These are phyloP conservation scores for Brachyptera putata DNA, from an alignment of 2,888 invertebrate species.

Conservation along the genomic window DNA sequence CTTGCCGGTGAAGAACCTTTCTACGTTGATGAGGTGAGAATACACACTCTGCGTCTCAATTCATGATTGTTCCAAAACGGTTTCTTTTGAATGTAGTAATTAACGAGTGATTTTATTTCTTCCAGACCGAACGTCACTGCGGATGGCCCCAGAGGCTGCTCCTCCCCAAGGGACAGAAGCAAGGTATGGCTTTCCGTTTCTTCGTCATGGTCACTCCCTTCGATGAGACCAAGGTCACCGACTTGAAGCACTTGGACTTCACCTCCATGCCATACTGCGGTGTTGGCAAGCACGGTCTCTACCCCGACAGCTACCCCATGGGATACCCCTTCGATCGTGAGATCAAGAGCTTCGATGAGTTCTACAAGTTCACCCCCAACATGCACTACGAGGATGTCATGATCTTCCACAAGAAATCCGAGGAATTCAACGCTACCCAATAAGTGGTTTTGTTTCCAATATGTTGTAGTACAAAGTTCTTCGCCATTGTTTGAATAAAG, in stretches of 20 bases:
- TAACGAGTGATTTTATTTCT: no score
- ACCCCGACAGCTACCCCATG: conserved; percentile 56
- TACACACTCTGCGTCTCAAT: background rate
- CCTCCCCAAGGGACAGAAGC: conserved; percentile 63
- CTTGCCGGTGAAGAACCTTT: conserved; percentile 51
- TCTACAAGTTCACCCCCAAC: conserved; percentile 47
- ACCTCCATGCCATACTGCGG: conserved; percentile 47
- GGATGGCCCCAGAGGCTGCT: conserved; percentile 68
- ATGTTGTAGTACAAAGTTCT: no score
- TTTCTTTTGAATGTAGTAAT: no score
- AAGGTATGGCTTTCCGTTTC: conserved; percentile 61
- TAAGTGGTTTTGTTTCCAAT: background rate
- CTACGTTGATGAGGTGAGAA: conserved; percentile 40
- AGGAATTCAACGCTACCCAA: conserved; percentile 26
- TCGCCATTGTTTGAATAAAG: no score
- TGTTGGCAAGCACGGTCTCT: conserved; percentile 43
- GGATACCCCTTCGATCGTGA: conserved; percentile 72
- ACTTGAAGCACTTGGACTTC: conserved; percentile 25
- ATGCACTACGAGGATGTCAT: conserved; percentile 56
- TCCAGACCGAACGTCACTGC: conserved; percentile 49
- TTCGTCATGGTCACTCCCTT: conserved; percentile 54
- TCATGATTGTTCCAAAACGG: background rate
- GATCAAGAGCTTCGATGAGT: conserved; percentile 46
- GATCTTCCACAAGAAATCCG: conserved; percentile 53
- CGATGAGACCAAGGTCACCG: conserved; percentile 28